phyloP scores from a whole-genome alignment of 2,113 vertebrate species.

The Hyaena hyaena region DNA sequence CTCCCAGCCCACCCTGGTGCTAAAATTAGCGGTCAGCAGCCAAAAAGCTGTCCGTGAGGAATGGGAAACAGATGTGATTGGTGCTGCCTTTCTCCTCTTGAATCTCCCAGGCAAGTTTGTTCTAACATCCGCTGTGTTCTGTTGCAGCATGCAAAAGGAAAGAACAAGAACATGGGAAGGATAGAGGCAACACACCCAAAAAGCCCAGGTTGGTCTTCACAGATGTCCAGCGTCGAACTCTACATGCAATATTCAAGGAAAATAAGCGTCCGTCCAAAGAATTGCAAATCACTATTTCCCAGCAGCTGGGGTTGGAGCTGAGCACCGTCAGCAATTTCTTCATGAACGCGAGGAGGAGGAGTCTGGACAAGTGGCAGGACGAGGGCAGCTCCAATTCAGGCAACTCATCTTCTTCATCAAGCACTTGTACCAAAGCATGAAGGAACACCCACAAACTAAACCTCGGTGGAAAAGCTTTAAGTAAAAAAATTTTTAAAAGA shows the following conservation, averaged over 20 bases:
- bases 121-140: slow-evolving; percentile 74
- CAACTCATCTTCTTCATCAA: slow-evolving; percentile 93
- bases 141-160: slow-evolving; percentile 98
- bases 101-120: background rate
- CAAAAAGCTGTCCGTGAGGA: background rate
- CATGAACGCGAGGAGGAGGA: slow-evolving; percentile 98
- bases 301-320: slow-evolving; percentile 98
- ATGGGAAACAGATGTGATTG: background rate
- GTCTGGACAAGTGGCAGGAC: slow-evolving; percentile 99
- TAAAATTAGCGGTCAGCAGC: background rate
- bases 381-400: slow-evolving; percentile 93
- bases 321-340: slow-evolving; percentile 99
- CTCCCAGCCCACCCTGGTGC: background rate
- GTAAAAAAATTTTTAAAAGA: slow-evolving; percentile 89
- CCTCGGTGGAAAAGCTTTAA: slow-evolving; percentile 91
- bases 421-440: slow-evolving; percentile 99
- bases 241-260: slow-evolving; percentile 99
- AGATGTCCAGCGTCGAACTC: slow-evolving; percentile 98
- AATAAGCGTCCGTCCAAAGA: slow-evolving; percentile 99
- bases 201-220: slow-evolving; percentile 99
- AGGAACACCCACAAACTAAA: slow-evolving; percentile 90
- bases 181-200: slow-evolving; percentile 94
- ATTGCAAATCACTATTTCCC: slow-evolving; percentile 98
- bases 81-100: background rate
- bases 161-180: slow-evolving; percentile 97